Evolutionary conservation across 1,140 invertebrate species (phyloP).

Genomic region (Bombus ignitus): DNA sequence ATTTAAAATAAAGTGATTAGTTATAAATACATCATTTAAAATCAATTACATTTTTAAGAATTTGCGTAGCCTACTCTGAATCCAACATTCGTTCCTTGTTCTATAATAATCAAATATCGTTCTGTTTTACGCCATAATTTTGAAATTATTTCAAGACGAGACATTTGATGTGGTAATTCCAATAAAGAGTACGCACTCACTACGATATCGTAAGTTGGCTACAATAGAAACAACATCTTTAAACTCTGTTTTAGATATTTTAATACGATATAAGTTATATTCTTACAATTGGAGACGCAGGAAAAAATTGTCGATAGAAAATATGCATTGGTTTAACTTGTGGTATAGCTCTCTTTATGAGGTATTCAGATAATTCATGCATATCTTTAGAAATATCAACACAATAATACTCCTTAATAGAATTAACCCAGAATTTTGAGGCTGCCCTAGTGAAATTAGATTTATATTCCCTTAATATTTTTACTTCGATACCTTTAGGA

Average conservation of each 20-base stretch:
- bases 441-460: constrained; percentile 85
- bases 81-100: constrained; percentile 91
- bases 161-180: constrained; percentile 88
- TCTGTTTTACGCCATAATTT: constrained; percentile 94
- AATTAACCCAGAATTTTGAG: constrained; percentile 87
- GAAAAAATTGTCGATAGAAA: constrained; percentile 92
- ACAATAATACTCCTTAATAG: constrained; percentile 91
- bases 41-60: constrained; percentile 5
- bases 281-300: constrained; percentile 85
- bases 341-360: constrained; percentile 86
- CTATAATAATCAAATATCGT: constrained; percentile 92
- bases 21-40: constrained; percentile 33
- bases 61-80: constrained; percentile 84
- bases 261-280: background rate
- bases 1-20: constrained; percentile 61
- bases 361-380: constrained; percentile 89
- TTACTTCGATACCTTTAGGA: constrained; percentile 15
- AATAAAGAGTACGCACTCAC: constrained; percentile 91
- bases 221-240: constrained; percentile 70
- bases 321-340: constrained; percentile 83
- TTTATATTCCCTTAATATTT: background rate
- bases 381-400: constrained; percentile 91
- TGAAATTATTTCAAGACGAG: constrained; percentile 87
- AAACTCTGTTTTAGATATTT: constrained; percentile 22
- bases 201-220: constrained; percentile 91